Percentiles rank a stretch among this genome's conserved stretches.
phyloP scores from a whole-genome alignment of 2,888 invertebrate species.

The Callyntrura guangdongensis region DNA sequence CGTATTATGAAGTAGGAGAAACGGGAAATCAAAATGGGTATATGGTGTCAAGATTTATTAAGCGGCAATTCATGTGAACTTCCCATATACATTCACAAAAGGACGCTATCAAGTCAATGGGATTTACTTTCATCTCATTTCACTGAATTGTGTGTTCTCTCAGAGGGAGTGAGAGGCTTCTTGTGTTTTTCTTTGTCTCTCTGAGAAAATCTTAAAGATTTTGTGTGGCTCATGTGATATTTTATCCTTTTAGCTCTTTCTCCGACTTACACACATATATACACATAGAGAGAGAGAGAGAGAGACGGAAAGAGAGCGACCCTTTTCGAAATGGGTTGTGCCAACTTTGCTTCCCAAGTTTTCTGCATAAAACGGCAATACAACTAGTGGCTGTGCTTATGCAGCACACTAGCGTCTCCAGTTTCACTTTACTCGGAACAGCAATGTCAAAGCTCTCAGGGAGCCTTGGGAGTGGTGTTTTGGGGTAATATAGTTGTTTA shows the following conservation, averaged over 20 bases:
- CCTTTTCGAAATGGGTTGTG: slow-evolving; percentile 73
- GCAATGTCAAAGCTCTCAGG: slow-evolving; percentile 55
- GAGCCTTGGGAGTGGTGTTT: slow-evolving; percentile 20
- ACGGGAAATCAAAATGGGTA: slow-evolving; percentile 77
- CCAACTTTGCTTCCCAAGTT: slow-evolving; percentile 57
- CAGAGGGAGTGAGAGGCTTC: slow-evolving; percentile 35
- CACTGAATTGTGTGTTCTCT: slow-evolving; percentile 67
- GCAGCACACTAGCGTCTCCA: background rate
- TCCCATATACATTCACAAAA: slow-evolving; percentile 72
- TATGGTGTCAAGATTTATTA: slow-evolving; percentile 83
- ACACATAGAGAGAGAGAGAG: slow-evolving; percentile 8
- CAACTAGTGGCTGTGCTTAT: slow-evolving; percentile 4
- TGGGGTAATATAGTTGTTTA: slow-evolving; percentile 48
- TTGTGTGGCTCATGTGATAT: slow-evolving; percentile 70
- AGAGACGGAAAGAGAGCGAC: slow-evolving; percentile 55
- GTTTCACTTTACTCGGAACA: background rate
- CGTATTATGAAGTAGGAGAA: slow-evolving; percentile 39
- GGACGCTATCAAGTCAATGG: slow-evolving; percentile 75
- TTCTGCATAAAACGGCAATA: slow-evolving; percentile 78
- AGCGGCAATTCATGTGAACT: slow-evolving; percentile 83
- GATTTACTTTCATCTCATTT: slow-evolving; percentile 78
- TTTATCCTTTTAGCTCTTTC: slow-evolving; percentile 76
- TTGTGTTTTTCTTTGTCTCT: slow-evolving; percentile 73
- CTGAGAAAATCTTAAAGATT: slow-evolving; percentile 69
- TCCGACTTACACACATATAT: background rate